Evolutionary conservation across 2,888 invertebrate species (phyloP), one percentile per base, ranked within the genome.

Genomic region (Elysia crispata): DNA sequence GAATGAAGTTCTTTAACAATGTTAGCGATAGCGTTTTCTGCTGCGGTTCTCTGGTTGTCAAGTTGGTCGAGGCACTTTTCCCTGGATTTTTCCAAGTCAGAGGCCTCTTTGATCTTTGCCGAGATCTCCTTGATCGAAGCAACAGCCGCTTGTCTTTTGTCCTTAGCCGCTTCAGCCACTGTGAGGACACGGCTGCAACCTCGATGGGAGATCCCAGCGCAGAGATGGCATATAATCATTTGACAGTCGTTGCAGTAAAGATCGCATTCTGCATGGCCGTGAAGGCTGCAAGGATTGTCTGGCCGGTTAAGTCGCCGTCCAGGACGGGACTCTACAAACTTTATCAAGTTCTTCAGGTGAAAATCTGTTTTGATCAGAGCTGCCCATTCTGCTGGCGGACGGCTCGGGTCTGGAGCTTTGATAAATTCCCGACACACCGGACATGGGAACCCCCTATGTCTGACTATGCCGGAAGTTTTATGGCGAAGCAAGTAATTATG

Each of bases 191-290:
- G 76, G 28, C 66, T 54, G 30, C 83, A 82, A n/a, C 77, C 72
- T 28, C 81, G 60, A n/a, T 83, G 83, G 1, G 76, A 69, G 64
- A 82, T 80, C 57, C 83, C 83, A 11, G 83, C 82, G 75, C 83
- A 83, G 60, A 83, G 69, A 74, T 83, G 83, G 62, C 83, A 83
- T 28, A 83, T 80, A 20, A 57, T 54, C 20, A 23, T 62, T 13
- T 18, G 15, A 54, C 82, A 82, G 50, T 82, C 82, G 13, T 74
- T 74, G 31, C 83, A 83, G 33, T 74, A 83, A 30, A 83, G 73
- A 70, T 83, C 83, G 20, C 67, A 57, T 23, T 83, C 82, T 66
- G 69, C 77, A 49, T 79, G 62, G 0, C 28, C 31, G 49, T 66
- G 81, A 6, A 54, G 20, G 11, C n/a, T n/a, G 30, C 80, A 80